Conservation (phyloP, 2,797 vertebrate genomes). For the Pelochelys cantorii region DNA sequence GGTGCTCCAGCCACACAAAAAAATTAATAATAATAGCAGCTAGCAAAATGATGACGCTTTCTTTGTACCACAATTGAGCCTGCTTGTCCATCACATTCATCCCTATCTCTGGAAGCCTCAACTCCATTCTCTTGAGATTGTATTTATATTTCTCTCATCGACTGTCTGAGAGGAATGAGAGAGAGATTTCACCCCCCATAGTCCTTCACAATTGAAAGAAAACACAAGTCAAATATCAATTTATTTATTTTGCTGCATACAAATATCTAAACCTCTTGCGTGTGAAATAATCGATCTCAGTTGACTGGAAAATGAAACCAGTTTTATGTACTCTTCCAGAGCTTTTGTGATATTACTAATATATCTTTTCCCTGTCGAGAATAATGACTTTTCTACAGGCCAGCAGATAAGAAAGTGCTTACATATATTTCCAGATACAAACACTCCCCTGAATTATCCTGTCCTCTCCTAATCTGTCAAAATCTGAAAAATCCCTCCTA, state of each 20-base stretch:
- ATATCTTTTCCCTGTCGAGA: conserved; percentile 60
- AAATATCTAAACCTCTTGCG: conserved; percentile 53
- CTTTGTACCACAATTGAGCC: neutral
- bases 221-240: conserved; percentile 35
- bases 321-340: conserved; percentile 64
- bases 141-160: conserved; percentile 69
- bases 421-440: conserved; percentile 61
- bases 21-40: conserved; percentile 1
- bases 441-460: conserved; percentile 55
- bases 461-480: neutral
- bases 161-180: conserved; percentile 33
- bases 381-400: conserved; percentile 70
- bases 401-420: conserved; percentile 47
- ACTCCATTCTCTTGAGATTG: conserved; percentile 36
- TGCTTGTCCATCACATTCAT: neutral
- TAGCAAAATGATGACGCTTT: neutral
- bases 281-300: conserved; percentile 64
- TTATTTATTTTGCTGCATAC: conserved; percentile 5
- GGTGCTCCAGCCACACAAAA: neutral
- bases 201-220: conserved; percentile 55
- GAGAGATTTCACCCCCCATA: conserved; percentile 57
- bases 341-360: conserved; percentile 57
- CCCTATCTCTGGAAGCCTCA: neutral
- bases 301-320: conserved; percentile 59
- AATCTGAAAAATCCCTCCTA: neutral